Conservation (phyloP, 2,113 vertebrate genomes). For the Petroica traversi region DNA sequence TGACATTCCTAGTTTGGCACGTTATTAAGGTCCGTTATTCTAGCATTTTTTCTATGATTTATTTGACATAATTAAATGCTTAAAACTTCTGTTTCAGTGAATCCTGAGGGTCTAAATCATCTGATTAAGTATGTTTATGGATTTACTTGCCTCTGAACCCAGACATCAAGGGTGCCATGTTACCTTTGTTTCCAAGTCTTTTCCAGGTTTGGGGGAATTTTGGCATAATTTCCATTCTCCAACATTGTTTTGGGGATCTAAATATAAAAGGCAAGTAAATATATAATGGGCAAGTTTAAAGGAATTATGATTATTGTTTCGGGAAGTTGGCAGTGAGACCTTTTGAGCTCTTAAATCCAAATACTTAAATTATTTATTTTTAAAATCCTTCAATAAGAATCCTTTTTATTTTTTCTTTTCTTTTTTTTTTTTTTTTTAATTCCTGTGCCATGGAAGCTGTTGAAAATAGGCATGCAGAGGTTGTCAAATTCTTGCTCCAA, state of each 20-base stretch:
- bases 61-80: neutral
- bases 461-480: conserved; percentile 71
- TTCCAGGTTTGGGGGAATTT: neutral
- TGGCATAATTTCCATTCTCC: neutral
- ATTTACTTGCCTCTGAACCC: neutral
- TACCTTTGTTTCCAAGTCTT: neutral
- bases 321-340: neutral
- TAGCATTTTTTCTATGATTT: rapidly evolving
- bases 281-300: neutral
- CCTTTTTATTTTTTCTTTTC: neutral
- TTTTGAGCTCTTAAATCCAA: neutral
- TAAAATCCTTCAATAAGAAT: neutral
- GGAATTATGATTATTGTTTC: neutral
- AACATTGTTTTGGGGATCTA: neutral
- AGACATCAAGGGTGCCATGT: neutral
- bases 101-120: neutral
- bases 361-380: neutral
- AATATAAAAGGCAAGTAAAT: neutral
- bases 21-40: neutral
- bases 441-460: conserved; percentile 73
- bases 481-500: conserved; percentile 78
- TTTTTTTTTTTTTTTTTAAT: neutral
- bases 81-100: neutral
- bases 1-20: neutral
- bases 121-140: neutral